Base-by-base conservation (phyloP, 2,797 vertebrate genomes). In the Microcaecilia unicolor region DNA sequence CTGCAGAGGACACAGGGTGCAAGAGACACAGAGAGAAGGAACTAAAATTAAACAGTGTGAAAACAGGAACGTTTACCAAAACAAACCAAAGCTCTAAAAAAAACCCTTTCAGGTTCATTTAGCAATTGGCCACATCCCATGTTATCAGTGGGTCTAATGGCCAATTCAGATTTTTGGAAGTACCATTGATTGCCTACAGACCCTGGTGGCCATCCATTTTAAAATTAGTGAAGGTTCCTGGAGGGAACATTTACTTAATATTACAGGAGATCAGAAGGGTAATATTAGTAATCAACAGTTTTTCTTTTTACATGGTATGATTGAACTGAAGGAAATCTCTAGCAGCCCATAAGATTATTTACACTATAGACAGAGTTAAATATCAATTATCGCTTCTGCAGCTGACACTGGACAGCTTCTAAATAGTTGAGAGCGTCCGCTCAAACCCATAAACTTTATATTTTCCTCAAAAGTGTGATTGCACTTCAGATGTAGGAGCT, bases 191-290 rank as follows among this genome's bases (percentile, higher is more conserved):
- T 34, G 58, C 68, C 52, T 62, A 67, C 74, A 62, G 74, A 70
- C 54, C 52, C 51, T 58, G 72, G 69, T 57, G 74, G 56, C 51
- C 63, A 64, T 53, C 60, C 66, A 72, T 65, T 67, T 78, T 70
- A 73, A 80, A 77, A 71, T 71, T 71, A 78, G 66, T 58, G 60
- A 63, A 63, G 44, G 52, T 57, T 67, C 67, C 62, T 58, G 61
- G 72, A 67, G n/a, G n/a, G n/a, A 78, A 69, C 67, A 65, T n/a
- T 72, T 61, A 67, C 66, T 51, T 70, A 76, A n/a, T 74, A 78
- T 78, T 76, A 66, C 64, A 59, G 67, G 71, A 76, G 76, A 72
- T 74, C 69, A 72, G 69, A 62, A 63, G 58, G 58, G 50, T 68
- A 70, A 59, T 48, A 24, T 73, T 64, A 11, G 8, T 55, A 55